phyloP scores from a whole-genome alignment of 1,140 invertebrate species.

The Dolichoris vasculosae region DNA sequence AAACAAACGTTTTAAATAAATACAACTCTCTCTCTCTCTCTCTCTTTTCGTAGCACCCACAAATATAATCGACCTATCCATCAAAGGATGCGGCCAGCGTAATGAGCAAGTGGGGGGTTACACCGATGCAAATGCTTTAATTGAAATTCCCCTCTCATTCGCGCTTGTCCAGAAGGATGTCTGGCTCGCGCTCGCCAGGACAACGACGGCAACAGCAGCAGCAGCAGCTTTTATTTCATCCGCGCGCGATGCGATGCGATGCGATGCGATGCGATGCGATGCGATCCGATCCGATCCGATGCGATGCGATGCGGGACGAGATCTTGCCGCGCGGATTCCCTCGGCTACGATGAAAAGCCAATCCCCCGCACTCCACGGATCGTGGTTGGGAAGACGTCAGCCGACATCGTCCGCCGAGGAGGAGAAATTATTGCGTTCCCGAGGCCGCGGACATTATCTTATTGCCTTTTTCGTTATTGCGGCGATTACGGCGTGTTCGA shows the following conservation, averaged over 20 bases:
- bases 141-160: slow-evolving; percentile 50
- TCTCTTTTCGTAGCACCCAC: not conserved
- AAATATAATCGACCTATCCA: slow-evolving; percentile 50
- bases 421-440: too few species aligned
- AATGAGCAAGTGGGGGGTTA: slow-evolving; percentile 46
- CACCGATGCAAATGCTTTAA: slow-evolving; percentile 45
- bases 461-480: not conserved
- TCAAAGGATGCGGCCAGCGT: slow-evolving; percentile 24
- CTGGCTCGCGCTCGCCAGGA: not conserved
- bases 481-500: not conserved
- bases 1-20: slow-evolving; percentile 34
- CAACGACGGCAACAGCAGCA: not conserved
- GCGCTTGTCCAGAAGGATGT: slow-evolving; percentile 44
- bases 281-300: not conserved
- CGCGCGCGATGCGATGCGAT: not conserved
- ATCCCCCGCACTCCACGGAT: not conserved
- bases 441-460: slow-evolving; percentile 5
- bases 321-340: not conserved
- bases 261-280: not conserved
- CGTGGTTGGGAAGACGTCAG: too few species aligned
- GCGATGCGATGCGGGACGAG: not conserved
- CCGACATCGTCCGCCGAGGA: not conserved
- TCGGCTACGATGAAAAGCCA: slow-evolving; percentile 30
- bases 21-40: not conserved
- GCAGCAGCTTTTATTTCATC: not conserved